Evolutionary conservation across 2,113 vertebrate genomes (phyloP), one percentile per base, ranked within the genome.

Genomic region (Alethe castanea): DNA sequence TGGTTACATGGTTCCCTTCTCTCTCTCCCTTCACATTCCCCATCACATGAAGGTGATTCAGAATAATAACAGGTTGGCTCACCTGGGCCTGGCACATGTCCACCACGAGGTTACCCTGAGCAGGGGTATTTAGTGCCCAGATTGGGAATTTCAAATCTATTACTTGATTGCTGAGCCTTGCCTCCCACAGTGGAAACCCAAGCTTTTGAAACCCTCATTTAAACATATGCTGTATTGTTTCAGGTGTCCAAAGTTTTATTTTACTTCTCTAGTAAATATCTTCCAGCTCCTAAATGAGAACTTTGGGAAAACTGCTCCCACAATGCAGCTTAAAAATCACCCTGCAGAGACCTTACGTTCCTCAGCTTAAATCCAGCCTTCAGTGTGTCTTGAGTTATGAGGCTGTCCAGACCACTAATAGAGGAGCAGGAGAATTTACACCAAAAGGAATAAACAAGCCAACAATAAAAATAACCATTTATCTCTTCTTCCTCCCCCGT

Each of bases 391-490:
- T 92, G 92, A 96, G 72, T 97, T 96, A 97, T 95, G 95, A 97
- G 89, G 73, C 54, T 96, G 78, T 93, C 94, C 94, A 96, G 90
- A 94, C 56, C 94, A 76, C 95, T 96, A 92, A 73, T 67, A 94
- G 80, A 94, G 62, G 44, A 96, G 50, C 85, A 86, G 61, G 61
- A 86, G 84, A 94, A 92, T 93, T 97, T 94, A 96, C 88, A 97
- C 94, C 56, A 2, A 94, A 95, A 96, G 88, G 87, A 89, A 97
- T 92, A 97, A 97, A 96, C 92, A 96, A 95, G 83, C 82, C 90
- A 96, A 96, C 86, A 96, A 95, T 92, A 94, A 94, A 92, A 96
- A 96, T 87, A 90, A 85, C 65, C 73, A 95, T 97, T 95, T 96
- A 94, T 96, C 96, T 96, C 89, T 74, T 94, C 81, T 88, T 95